Evolutionary conservation across 2,797 vertebrate species (phyloP).

Genomic region (Oreochromis grahami): DNA sequence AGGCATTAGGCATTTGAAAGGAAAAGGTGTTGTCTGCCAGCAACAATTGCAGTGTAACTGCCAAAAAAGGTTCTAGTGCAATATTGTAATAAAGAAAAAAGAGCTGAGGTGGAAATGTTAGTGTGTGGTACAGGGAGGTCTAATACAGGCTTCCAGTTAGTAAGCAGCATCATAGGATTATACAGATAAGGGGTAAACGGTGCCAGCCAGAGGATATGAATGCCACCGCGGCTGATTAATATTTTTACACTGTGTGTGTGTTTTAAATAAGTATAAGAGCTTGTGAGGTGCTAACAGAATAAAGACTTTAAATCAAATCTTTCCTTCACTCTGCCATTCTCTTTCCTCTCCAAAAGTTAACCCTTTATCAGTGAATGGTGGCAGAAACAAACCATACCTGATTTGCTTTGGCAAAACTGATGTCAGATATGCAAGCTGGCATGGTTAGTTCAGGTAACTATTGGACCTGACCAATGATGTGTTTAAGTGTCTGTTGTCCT

Average conservation of each 20-base stretch:
- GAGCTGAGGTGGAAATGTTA: constrained; percentile 8
- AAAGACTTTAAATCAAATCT: background rate
- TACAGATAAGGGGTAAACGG: background rate
- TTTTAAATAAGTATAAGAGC: background rate
- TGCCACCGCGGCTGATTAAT: background rate
- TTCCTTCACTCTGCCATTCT: background rate
- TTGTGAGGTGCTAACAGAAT: background rate
- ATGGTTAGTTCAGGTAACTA: background rate
- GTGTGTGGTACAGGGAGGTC: constrained; percentile 18
- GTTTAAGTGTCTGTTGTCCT: background rate
- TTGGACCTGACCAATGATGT: background rate
- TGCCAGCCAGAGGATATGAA: constrained; percentile 8
- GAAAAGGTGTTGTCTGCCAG: constrained; percentile 23
- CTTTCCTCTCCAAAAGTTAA: background rate
- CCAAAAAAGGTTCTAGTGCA: constrained; percentile 19
- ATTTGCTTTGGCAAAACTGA: background rate
- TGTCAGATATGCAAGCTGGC: background rate
- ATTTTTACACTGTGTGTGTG: background rate
- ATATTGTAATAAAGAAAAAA: constrained; percentile 20
- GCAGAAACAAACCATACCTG: background rate
- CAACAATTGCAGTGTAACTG: constrained; percentile 13
- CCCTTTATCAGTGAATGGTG: background rate
- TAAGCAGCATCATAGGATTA: background rate
- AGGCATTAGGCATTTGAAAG: constrained; percentile 22
- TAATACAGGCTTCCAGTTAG: constrained; percentile 2